Evolutionary conservation across 2,797 vertebrate genomes (phyloP).

Genomic region (Todus mexicanus): DNA sequence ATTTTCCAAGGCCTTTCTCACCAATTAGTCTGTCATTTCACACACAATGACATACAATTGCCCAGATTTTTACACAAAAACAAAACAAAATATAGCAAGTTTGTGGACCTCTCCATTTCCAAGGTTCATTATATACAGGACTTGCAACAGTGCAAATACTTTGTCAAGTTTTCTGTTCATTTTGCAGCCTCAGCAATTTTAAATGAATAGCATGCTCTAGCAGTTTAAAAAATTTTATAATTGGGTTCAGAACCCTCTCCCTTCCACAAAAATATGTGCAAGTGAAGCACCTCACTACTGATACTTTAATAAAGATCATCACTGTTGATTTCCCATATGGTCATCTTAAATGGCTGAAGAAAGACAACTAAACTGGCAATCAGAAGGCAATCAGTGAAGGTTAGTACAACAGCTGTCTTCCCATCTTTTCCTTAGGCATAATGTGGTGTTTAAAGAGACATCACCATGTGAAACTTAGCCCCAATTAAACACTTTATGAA

Average conservation of each 20-base stretch:
- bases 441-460: neutral
- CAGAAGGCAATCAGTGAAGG: slow-evolving; percentile 42
- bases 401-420: slow-evolving; percentile 50
- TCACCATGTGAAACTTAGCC: neutral
- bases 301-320: slow-evolving; percentile 14
- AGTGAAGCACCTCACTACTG: neutral
- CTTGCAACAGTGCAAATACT: neutral
- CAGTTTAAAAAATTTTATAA: slow-evolving; percentile 10
- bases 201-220: neutral
- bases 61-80: neutral
- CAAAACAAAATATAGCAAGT: neutral
- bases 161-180: neutral
- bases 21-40: neutral
- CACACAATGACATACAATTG: neutral
- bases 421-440: neutral
- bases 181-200: slow-evolving; percentile 9
- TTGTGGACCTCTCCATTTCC: neutral
- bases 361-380: slow-evolving; percentile 23
- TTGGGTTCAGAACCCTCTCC: neutral
- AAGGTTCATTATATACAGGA: neutral
- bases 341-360: slow-evolving; percentile 6
- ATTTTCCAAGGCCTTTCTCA: neutral
- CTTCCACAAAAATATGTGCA: neutral
- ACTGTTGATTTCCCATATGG: slow-evolving; percentile 46
- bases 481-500: neutral